Evolutionary conservation across 2,797 vertebrate genomes (phyloP).

Genomic region (Pachyuromys duprasi): DNA sequence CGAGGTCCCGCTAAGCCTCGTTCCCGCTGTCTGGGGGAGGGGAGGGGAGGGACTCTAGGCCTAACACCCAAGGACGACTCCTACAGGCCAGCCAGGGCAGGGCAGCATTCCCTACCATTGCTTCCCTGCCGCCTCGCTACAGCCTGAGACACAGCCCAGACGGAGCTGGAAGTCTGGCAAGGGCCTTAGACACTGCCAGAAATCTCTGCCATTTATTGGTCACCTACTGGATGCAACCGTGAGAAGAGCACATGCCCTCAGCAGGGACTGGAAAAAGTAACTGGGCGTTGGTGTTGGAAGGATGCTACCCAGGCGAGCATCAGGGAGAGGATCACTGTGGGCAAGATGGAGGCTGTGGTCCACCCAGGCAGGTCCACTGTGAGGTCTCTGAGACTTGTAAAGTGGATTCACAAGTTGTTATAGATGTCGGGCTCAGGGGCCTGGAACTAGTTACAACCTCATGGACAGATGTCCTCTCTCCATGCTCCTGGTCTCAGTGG

Average conservation of each 20-base stretch:
- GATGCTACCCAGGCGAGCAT: background rate
- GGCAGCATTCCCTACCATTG: constrained; percentile 65
- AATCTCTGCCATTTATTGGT: background rate
- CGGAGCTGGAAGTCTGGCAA: background rate
- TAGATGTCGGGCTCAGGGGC: fast-evolving
- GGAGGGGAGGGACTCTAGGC: background rate
- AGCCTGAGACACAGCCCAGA: background rate
- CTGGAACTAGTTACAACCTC: background rate
- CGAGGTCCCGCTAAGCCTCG: background rate
- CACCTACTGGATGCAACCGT: background rate
- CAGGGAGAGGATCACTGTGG: background rate
- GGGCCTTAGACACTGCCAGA: background rate
- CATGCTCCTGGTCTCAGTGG: background rate
- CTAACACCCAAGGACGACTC: constrained; percentile 62
- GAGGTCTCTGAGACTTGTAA: background rate
- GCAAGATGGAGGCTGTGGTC: background rate
- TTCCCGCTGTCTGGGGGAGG: background rate
- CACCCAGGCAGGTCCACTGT: background rate
- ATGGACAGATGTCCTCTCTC: background rate
- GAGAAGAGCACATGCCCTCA: background rate
- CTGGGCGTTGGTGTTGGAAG: fast-evolving
- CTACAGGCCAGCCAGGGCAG: constrained; percentile 70
- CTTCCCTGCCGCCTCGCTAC: background rate
- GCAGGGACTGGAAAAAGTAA: background rate
- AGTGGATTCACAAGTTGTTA: background rate